Evolutionary conservation across 2,888 invertebrate genomes (phyloP), one percentile per base, ranked within the genome.

Genomic region (Rutpela maculata): DNA sequence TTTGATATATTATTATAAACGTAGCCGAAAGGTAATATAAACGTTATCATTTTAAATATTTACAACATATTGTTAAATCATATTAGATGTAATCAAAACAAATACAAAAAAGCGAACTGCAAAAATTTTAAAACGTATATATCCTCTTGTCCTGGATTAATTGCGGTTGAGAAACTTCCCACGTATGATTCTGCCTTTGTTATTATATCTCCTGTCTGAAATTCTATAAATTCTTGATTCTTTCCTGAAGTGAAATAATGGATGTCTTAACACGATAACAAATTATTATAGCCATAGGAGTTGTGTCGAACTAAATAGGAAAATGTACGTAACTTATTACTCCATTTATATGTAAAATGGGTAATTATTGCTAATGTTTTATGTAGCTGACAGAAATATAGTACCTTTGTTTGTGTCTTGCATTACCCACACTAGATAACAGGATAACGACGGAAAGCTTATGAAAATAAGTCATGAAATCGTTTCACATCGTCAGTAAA

Each of bases 281-380:
- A 70, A 70, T 70, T 70, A 60, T 43, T 43, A 43, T 60, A 43
- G 56, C 70, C 70, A 70, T 19, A 70, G 70, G 56, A 70, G 17
- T 70, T 60, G 50, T 43, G 60, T 43, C 38, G 70, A 60, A 70
- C 70, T 38, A 70, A 60, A 57, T 59, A 60, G 70, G 70, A 70
- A 69, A 59, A 70, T 17, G 60, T 17, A 38, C 19, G 38, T 70
- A 59, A 69, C 69, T 56, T 70, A 70, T 60, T 70, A 70, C 60
- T 60, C 70, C 70, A 60, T 70, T 70, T 70, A 43, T 50, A 70
- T 70, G 70, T 70, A 60, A 70, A 70, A 70, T 60, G 70, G 60
- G 43, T 60, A 70, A 70, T 70, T 70, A 70, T 11, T 1, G 22
- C 38, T 15, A 70, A 43, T 60, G 60, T 70, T 70, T 70, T 70